Base-by-base conservation (phyloP, 1,140 invertebrate species). In the Lithobius niger region DNA sequence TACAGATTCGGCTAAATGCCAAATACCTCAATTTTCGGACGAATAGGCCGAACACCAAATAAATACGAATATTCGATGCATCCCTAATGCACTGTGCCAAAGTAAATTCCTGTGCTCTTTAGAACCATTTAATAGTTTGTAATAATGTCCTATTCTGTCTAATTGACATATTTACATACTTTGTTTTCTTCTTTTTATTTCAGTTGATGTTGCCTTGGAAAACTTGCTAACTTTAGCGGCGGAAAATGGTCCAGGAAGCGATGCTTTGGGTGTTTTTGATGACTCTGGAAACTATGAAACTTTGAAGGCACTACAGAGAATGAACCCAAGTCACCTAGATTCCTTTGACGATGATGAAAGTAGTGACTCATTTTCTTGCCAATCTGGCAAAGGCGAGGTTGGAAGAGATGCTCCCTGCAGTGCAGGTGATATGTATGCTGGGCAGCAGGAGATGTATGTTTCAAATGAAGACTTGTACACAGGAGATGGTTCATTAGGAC, bases 391-490 rank as follows among this genome's bases (percentile, higher is more conserved):
- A 40, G 10, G 31, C 10, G 31, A 40, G 18, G 18, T 10, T 40
- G 31, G 31, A 40, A 47, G 15, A 15, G 6, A 19, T 18, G 10
- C 4, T 10, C 15, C 44, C 6, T 6, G 6, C 6, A 6, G 4
- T 13, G 6, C 44, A 6, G 10, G 22, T 18, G 15, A 22, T 47
- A 10, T 47, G 6, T 47, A 47, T 21, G 6, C 19, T 4, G 44
- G 22, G 10, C 22, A 13, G 44, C 15, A 22, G 13, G 44, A 22
- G 15, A 26, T 50, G 3, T 50, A 50, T 19, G 13, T 25, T 4
- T 50, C 48, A 6, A 50, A 50, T 21, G 48, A 50, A 50, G 48
- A 13, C 27, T 50, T 50, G 26, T 50, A 50, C 48, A 24, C 10
- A 15, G 48, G 27, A 50, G 48, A 50, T 26, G 24, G 4, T 13